A percentile compares a stretch with the other conserved stretches of the same genome.
These are phyloP conservation scores for Acanthaster planci DNA, from an alignment of 35 echinoderm and acorn worm genomes.

Conservation along the genomic window DNA sequence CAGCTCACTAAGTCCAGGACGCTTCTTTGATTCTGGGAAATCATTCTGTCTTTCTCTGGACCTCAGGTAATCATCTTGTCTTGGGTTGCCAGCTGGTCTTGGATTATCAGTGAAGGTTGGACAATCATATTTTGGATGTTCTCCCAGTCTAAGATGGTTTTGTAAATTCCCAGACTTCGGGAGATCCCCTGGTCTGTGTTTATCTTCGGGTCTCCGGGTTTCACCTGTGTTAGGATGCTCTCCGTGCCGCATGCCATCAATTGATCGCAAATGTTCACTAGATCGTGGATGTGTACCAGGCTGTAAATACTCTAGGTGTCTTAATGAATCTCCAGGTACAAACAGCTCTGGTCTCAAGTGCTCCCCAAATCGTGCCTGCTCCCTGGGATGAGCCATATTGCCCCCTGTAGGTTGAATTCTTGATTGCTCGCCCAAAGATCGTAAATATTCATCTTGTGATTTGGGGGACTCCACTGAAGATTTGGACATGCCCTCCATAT, in stretches of 20 bases:
- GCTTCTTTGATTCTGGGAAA: background rate
- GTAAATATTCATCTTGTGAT: background rate
- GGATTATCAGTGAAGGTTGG: background rate
- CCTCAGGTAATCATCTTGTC: background rate
- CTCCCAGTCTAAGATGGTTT: background rate
- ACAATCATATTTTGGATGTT: background rate
- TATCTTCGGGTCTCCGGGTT: background rate
- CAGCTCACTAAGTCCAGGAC: background rate
- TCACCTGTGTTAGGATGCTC: background rate
- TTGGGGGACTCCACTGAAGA: background rate
- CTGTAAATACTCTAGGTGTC: background rate
- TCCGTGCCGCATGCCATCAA: background rate
- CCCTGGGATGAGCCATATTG: background rate
- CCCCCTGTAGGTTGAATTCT: background rate
- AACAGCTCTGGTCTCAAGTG: background rate
- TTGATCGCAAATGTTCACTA: background rate
- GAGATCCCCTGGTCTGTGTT: background rate
- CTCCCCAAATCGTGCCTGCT: constrained; percentile 4
- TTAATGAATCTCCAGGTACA: background rate
- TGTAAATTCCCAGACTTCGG: background rate
- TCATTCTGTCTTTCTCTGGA: background rate
- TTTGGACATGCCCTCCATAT: background rate
- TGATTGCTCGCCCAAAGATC: background rate
- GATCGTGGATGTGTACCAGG: background rate
- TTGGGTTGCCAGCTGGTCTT: background rate